A percentile compares a stretch with the other conserved stretches of the same genome.
Conservation (phyloP, 2,888 invertebrate genomes). For the Taenaris catops region DNA sequence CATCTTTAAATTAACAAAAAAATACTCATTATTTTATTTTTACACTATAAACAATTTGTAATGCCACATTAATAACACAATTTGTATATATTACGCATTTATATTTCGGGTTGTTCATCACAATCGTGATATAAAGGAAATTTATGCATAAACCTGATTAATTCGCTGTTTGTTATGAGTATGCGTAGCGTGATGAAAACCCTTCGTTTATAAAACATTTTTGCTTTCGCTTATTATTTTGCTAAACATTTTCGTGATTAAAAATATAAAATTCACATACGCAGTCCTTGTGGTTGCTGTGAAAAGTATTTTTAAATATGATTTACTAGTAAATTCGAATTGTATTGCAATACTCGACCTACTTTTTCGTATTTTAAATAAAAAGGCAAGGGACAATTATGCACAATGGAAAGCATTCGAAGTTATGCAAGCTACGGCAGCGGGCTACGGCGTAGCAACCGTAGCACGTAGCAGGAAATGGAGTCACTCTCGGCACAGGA, state of each 20-base stretch:
- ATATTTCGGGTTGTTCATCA: slow-evolving; percentile 5
- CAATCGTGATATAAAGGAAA: slow-evolving; percentile 4
- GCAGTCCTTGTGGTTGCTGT: slow-evolving; percentile 3
- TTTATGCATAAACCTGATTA: slow-evolving; percentile 10
- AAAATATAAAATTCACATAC: slow-evolving; percentile 5
- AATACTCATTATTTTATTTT: too few relatives aligned
- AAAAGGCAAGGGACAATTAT: slow-evolving; percentile 50
- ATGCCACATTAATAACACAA: not conserved
- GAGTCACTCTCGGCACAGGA: slow-evolving; percentile 58
- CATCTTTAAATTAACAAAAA: not conserved
- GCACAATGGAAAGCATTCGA: slow-evolving; percentile 49
- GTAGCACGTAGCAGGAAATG: slow-evolving; percentile 69
- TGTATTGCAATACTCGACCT: slow-evolving; percentile 35
- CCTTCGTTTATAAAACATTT: slow-evolving; percentile 11
- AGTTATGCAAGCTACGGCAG: slow-evolving; percentile 46
- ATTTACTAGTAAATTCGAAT: too few relatives aligned
- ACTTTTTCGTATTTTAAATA: slow-evolving; percentile 39
- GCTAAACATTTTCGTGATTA: slow-evolving; percentile 10
- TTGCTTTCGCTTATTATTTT: slow-evolving; percentile 7
- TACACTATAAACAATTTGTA: not conserved
- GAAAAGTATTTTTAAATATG: slow-evolving; percentile 11
- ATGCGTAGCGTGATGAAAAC: slow-evolving; percentile 5
- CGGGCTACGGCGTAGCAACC: slow-evolving; percentile 43
- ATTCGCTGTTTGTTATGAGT: slow-evolving; percentile 9
- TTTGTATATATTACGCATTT: too few relatives aligned